phyloP scores from a whole-genome alignment of 2,797 vertebrate genomes.

The Sandelia bainsii region DNA sequence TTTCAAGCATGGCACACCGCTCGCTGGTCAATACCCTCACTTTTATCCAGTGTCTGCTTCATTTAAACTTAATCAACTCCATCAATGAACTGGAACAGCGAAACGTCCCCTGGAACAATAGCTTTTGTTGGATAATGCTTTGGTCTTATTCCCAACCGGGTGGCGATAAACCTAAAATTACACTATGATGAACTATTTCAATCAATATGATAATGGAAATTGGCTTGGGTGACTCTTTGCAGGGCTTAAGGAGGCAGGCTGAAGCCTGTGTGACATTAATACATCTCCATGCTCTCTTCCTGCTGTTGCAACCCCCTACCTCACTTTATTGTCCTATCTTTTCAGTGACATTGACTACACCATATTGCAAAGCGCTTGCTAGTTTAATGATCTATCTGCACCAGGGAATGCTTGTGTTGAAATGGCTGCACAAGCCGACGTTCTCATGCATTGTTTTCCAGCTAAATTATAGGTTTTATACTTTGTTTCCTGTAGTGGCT shows the following conservation, averaged over 20 bases:
- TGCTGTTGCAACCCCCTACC: slow-evolving; percentile 74
- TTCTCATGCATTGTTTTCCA: slow-evolving; percentile 74
- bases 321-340: slow-evolving; percentile 82
- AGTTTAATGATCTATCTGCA: slow-evolving; percentile 90
- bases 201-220: slow-evolving; percentile 99
- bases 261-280: slow-evolving; percentile 86
- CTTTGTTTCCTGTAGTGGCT: slow-evolving; percentile 89
- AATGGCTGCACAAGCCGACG: slow-evolving; percentile 86
- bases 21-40: slow-evolving; percentile 98
- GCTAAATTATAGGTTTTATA: slow-evolving; percentile 91
- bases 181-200: slow-evolving; percentile 97
- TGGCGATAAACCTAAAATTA: slow-evolving; percentile 95
- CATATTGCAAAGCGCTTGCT: slow-evolving; percentile 86
- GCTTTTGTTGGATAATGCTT: slow-evolving; percentile 98
- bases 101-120: slow-evolving; percentile 95
- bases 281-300: slow-evolving; percentile 78
- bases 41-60: slow-evolving; percentile 99
- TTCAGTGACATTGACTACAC: slow-evolving; percentile 88
- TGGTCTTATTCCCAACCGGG: slow-evolving; percentile 90
- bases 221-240: slow-evolving; percentile 88
- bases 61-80: slow-evolving; percentile 99
- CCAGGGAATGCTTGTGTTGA: slow-evolving; percentile 88
- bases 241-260: slow-evolving; percentile 84
- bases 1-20: slow-evolving; percentile 89
- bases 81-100: slow-evolving; percentile 99